A percentile compares a stretch with the other conserved stretches of the same genome.
Evolutionary conservation across 2,888 invertebrate genomes (phyloP).

Genomic region (Anarsia innoxiella): DNA sequence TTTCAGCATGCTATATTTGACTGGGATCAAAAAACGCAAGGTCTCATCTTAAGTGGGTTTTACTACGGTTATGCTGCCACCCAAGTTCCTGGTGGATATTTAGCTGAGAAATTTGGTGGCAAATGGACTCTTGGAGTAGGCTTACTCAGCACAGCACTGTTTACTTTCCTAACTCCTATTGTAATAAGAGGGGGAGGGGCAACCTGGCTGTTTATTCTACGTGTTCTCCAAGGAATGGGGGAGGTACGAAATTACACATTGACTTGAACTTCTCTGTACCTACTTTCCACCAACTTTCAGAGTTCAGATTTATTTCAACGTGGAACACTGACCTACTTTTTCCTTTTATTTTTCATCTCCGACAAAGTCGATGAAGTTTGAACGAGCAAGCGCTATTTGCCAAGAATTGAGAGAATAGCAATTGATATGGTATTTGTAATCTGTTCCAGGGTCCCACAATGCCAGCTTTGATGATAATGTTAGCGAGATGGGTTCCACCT

Average conservation of each 20-base stretch:
- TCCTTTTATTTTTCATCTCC: no score
- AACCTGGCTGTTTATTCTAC: slow-evolving; percentile 70
- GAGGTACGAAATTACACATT: slow-evolving; percentile 65
- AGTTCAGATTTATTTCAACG: background rate
- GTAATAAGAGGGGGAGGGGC: slow-evolving; percentile 76
- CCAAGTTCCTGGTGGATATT: slow-evolving; percentile 87
- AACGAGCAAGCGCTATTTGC: background rate
- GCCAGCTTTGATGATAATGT: slow-evolving; percentile 78
- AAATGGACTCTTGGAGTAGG: slow-evolving; percentile 90
- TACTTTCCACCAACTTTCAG: background rate
- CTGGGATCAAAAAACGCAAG: slow-evolving; percentile 82
- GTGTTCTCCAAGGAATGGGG: slow-evolving; percentile 85
- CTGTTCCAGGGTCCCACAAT: slow-evolving; percentile 81
- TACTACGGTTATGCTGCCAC: slow-evolving; percentile 91
- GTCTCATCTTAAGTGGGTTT: slow-evolving; percentile 85
- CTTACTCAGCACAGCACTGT: slow-evolving; percentile 85
- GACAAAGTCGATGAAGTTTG: slow-evolving; percentile 6
- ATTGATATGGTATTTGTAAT: no score
- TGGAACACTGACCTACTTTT: slow-evolving; percentile 5
- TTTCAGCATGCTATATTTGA: slow-evolving; percentile 68
- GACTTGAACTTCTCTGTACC: no score
- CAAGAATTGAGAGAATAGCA: background rate
- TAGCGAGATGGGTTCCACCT: slow-evolving; percentile 78
- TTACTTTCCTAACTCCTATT: slow-evolving; percentile 86
- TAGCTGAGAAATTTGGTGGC: slow-evolving; percentile 89